These are phyloP conservation scores for Mola mola DNA, from an alignment of 2,113 vertebrate genomes.

Conservation along the genomic window DNA sequence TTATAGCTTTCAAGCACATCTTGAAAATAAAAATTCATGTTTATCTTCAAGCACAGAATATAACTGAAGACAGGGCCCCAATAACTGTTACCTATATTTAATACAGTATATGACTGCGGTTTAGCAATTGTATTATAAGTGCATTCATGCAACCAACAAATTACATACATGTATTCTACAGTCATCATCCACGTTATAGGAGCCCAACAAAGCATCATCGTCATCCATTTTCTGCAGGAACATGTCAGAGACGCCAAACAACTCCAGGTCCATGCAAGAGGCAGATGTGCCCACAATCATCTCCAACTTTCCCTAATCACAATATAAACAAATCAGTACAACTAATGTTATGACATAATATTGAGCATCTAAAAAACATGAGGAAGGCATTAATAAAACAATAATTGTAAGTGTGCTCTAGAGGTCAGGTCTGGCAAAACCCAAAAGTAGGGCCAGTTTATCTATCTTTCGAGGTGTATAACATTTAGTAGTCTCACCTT, in stretches of 20 bases:
- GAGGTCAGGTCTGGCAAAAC: not conserved
- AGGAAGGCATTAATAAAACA: not conserved
- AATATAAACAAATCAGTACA: slow-evolving; percentile 9
- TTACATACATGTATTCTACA: slow-evolving; percentile 90
- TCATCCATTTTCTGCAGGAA: slow-evolving; percentile 85
- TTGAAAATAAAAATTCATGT: no score
- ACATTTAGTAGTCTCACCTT: slow-evolving; percentile 79
- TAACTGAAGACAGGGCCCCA: no score
- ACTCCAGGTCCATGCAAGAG: slow-evolving; percentile 88
- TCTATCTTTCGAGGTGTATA: not conserved
- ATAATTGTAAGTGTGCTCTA: not conserved
- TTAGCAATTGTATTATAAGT: not conserved
- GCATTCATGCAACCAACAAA: not conserved
- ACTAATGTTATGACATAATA: no score
- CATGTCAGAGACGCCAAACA: slow-evolving; percentile 82
- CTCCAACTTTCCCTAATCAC: slow-evolving; percentile 85
- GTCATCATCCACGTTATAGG: slow-evolving; percentile 88
- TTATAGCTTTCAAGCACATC: no score
- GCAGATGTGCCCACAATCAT: slow-evolving; percentile 85
- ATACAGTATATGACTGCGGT: not conserved
- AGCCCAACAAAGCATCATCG: slow-evolving; percentile 89
- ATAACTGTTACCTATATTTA: no score
- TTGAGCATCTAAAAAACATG: no score
- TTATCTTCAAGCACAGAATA: no score
- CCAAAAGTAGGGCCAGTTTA: slow-evolving; percentile 64